These are phyloP conservation scores for Matsumurasca onukii DNA, from an alignment of 1,140 invertebrate genomes.

Conservation along the genomic window DNA sequence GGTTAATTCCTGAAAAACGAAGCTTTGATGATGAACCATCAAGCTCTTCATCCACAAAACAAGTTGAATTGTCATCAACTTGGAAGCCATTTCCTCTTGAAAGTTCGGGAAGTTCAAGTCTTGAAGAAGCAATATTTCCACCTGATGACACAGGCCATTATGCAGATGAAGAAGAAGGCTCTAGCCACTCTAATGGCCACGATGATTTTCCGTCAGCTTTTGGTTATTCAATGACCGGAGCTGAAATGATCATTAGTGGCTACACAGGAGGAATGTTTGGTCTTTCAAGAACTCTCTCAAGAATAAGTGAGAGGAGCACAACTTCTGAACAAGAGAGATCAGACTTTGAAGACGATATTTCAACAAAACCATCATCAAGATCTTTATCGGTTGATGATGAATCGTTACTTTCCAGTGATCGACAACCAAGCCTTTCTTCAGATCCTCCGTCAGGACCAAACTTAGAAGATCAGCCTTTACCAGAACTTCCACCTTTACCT, in stretches of 20 bases:
- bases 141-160: constrained; percentile 62
- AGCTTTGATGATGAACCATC: constrained; percentile 44
- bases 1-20: constrained; percentile 41
- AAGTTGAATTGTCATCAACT: constrained; percentile 53
- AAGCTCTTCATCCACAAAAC: constrained; percentile 40
- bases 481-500: constrained; percentile 40
- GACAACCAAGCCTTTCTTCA: constrained; percentile 80
- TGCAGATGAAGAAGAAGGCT: constrained; percentile 52
- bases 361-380: constrained; percentile 75
- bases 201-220: constrained; percentile 71
- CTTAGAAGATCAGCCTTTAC: constrained; percentile 39
- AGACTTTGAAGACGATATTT: constrained; percentile 74
- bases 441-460: constrained; percentile 59
- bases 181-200: constrained; percentile 61
- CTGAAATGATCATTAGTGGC: constrained; percentile 68
- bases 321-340: constrained; percentile 76
- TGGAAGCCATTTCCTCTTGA: constrained; percentile 80
- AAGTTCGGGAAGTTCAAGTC: constrained; percentile 74
- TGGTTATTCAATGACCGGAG: constrained; percentile 62
- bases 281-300: constrained; percentile 70
- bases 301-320: constrained; percentile 84
- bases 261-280: constrained; percentile 64
- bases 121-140: constrained; percentile 77
- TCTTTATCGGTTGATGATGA: constrained; percentile 82
- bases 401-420: constrained; percentile 77